These are phyloP conservation scores for Drosophila busckii DNA, from an alignment of 1,140 invertebrate genomes.

Conservation along the genomic window DNA sequence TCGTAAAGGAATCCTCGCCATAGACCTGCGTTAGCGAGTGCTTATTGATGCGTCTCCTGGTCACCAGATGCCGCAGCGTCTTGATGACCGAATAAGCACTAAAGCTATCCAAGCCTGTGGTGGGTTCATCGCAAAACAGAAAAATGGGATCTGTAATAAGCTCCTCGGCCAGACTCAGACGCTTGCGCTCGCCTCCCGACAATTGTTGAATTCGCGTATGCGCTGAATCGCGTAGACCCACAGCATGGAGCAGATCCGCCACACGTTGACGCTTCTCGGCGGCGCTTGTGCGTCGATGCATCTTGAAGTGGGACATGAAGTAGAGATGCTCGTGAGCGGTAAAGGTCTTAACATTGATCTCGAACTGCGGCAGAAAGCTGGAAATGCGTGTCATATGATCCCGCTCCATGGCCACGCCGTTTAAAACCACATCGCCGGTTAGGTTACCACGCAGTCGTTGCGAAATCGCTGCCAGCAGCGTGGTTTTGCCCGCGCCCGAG, in stretches of 20 bases:
- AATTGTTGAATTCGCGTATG: conserved; percentile 84
- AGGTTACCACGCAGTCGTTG: conserved; percentile 82
- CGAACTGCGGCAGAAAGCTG: conserved; percentile 86
- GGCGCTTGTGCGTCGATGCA: conserved; percentile 80
- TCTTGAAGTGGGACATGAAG: conserved; percentile 81
- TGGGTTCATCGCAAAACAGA: conserved; percentile 91
- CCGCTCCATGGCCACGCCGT: conserved; percentile 82
- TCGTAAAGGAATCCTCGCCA: conserved; percentile 65
- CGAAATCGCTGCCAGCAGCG: conserved; percentile 84
- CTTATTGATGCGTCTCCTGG: conserved; percentile 51
- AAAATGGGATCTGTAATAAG: conserved; percentile 87
- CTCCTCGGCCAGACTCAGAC: conserved; percentile 92
- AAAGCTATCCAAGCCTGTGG: conserved; percentile 90
- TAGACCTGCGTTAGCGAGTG: conserved; percentile 62
- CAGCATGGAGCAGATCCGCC: conserved; percentile 80
- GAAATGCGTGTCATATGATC: conserved; percentile 84
- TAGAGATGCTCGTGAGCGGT: conserved; percentile 85
- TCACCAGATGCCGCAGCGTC: conserved; percentile 80
- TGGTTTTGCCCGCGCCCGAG: conserved; percentile 87
- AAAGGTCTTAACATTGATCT: conserved; percentile 84
- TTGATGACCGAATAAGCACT: conserved; percentile 87
- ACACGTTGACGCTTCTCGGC: conserved; percentile 78
- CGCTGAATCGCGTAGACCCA: conserved; percentile 85
- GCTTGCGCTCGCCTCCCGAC: conserved; percentile 93
- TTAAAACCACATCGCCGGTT: conserved; percentile 84